These are phyloP conservation scores for Bombus fervidus DNA, from an alignment of 1,140 invertebrate genomes.

Conservation along the genomic window DNA sequence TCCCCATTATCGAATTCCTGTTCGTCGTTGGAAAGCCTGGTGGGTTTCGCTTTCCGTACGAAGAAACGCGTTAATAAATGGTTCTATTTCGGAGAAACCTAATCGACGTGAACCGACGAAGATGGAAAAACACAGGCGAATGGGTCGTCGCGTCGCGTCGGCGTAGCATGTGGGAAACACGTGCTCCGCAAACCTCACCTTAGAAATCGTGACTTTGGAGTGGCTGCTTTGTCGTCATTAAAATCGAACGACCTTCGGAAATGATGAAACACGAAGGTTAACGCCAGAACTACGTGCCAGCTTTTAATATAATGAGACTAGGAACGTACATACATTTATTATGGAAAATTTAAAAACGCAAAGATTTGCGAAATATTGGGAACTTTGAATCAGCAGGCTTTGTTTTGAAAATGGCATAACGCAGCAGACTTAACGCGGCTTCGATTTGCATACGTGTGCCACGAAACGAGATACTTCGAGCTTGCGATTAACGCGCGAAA, in stretches of 20 bases:
- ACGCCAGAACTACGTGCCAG: no score
- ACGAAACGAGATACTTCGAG: no score
- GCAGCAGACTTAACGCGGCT: no score
- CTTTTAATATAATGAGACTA: no score
- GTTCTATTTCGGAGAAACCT: constrained; percentile 14
- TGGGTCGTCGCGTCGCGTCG: neutral
- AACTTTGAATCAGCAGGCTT: no score
- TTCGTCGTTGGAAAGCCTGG: neutral
- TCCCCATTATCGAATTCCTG: constrained; percentile 38
- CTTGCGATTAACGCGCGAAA: no score
- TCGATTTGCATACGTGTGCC: no score
- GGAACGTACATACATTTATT: no score
- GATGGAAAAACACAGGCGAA: constrained; percentile 13
- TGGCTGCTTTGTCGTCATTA: neutral
- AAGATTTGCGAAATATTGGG: no score
- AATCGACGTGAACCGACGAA: constrained; percentile 16
- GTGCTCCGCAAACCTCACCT: constrained; percentile 35
- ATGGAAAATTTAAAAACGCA: no score
- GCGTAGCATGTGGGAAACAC: constrained; percentile 52
- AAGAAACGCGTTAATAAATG: constrained; percentile 14
- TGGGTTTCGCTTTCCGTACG: neutral
- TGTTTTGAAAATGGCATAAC: no score
- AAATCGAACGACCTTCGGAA: neutral
- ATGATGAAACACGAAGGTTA: neutral
- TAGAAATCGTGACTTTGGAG: neutral